Conservation (phyloP, 2,888 invertebrate species). For the Cheiracanthium punctorium region DNA sequence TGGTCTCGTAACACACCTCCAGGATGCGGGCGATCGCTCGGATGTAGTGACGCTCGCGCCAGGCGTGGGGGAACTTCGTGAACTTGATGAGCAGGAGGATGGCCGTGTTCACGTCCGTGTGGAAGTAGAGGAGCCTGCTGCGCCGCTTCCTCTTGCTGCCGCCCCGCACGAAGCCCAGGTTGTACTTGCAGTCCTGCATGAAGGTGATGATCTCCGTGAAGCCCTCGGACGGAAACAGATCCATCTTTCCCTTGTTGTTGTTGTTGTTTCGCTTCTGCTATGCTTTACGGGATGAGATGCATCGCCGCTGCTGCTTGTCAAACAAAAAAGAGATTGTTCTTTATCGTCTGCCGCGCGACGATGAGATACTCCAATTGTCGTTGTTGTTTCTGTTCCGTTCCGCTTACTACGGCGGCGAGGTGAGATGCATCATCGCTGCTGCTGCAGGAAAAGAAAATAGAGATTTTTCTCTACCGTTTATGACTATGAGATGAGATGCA, state of each 20-base stretch:
- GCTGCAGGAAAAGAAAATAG: too few species aligned
- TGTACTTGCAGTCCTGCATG: not conserved
- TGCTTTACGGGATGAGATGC: too few species aligned
- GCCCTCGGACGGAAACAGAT: not conserved
- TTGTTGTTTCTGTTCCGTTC: too few species aligned
- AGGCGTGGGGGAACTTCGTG: not conserved
- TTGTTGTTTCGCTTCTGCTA: too few species aligned
- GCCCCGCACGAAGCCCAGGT: not conserved
- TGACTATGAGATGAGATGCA: too few species aligned
- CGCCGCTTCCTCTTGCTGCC: not conserved
- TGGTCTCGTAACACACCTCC: not conserved
- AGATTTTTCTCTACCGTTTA: too few species aligned
- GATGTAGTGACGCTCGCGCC: not conserved
- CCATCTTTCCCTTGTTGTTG: not conserved
- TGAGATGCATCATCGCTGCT: too few species aligned
- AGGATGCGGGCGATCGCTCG: not conserved
- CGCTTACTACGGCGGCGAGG: too few species aligned
- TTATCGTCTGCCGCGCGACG: too few species aligned
- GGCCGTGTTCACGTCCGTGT: not conserved
- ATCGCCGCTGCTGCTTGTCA: too few species aligned
- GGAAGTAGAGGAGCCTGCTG: not conserved
- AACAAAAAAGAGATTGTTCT: too few species aligned
- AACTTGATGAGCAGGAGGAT: not conserved
- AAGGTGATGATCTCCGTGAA: not conserved
- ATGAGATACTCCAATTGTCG: too few species aligned